Evolutionary conservation across 2,113 vertebrate species (phyloP), one percentile per base, ranked within the genome.

Genomic region (Fregata magnificens): DNA sequence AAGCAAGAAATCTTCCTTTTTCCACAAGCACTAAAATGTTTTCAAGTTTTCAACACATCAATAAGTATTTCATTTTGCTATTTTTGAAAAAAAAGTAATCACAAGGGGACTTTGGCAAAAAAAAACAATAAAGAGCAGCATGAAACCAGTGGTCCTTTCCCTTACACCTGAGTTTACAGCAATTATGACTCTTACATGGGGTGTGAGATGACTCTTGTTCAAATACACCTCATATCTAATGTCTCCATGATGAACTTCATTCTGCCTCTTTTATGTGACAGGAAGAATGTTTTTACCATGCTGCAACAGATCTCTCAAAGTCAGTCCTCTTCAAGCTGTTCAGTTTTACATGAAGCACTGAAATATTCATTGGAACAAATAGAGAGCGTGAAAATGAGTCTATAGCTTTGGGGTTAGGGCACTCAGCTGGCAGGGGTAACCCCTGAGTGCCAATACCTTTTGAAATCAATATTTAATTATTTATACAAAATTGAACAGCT

Each of bases 331-430:
- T 70, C 72, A 15, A 10, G 6, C 55, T 86, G 26, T 8, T 95
- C 58, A 88, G 53, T 89, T 92, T 95, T 84, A 86, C 63, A 93
- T 44, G 70, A 71, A 84, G 71, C 11, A 13, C 72, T 94, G 86
- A 94, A 96, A 96, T 92, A 95, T 89, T 96, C 55, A 96, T 67
- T 84, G 76, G 52, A 79, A 89, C 86, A 96, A 95, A 94, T 20
- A 89, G 67, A 76, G 40, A 93, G 56, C 6, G 0, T 26, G 65
- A 74, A 89, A 94, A 79, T 0, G 6, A 94, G 49, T 67, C 88
- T 88, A 67, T 9, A 70, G 85, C 55, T 91, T 31, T 87, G 69
- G 91, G 69, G 52, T 86, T n/a, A 78, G 61, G 86, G 24, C 83
- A 78, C 55, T 59, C 18, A 20, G 77, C 91, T 91, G 91, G 52